Percentiles rank a stretch among this genome's conserved stretches.
These are phyloP conservation scores for Rhodeus uyekii DNA, from an alignment of 2,797 vertebrate genomes.

Conservation along the genomic window DNA sequence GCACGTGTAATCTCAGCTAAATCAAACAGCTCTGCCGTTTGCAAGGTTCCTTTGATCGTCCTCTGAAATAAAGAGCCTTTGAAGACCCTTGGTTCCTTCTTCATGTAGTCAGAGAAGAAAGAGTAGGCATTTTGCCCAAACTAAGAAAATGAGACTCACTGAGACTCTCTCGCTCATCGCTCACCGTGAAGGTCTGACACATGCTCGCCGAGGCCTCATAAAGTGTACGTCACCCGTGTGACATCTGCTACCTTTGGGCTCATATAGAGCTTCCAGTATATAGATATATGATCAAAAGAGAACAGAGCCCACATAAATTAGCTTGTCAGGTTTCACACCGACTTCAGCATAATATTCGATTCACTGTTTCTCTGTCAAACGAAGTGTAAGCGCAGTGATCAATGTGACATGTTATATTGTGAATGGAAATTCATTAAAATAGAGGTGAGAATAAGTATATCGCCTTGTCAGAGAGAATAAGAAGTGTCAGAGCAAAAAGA, in stretches of 20 bases:
- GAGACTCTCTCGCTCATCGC: not conserved
- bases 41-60: constrained; percentile 9
- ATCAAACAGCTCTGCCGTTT: constrained; percentile 8
- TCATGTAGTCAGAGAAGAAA: constrained; percentile 24
- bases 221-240: not conserved
- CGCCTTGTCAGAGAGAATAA: constrained; percentile 55
- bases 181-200: constrained; percentile 14
- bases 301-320: constrained; percentile 23
- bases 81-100: not conserved
- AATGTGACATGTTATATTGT: constrained; percentile 27
- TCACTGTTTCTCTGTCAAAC: constrained; percentile 9
- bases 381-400: not conserved
- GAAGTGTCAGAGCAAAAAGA: constrained; percentile 66
- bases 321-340: constrained; percentile 20
- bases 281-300: constrained; percentile 21
- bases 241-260: constrained; percentile 29
- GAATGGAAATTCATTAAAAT: constrained; percentile 38
- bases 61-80: constrained; percentile 33
- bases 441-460: constrained; percentile 16
- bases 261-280: constrained; percentile 21
- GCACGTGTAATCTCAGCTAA: constrained; percentile 7
- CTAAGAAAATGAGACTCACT: not conserved
- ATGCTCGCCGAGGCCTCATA: constrained; percentile 16
- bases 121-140: not conserved
- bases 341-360: constrained; percentile 6